These are phyloP conservation scores for Apamea monoglypha DNA, from an alignment of 2,888 invertebrate genomes.

Conservation along the genomic window DNA sequence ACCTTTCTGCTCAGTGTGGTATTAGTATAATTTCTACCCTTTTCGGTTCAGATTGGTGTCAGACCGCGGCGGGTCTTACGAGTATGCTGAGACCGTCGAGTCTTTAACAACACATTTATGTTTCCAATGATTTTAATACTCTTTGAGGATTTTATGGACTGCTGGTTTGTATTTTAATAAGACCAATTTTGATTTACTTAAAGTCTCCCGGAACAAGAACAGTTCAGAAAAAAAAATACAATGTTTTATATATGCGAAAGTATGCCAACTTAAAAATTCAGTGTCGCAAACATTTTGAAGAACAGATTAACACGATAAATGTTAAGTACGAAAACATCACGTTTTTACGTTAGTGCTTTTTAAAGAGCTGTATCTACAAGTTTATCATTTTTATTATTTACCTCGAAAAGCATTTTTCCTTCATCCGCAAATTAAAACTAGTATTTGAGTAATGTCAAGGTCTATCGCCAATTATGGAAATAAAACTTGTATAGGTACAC, in stretches of 20 bases:
- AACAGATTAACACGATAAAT: slow-evolving; percentile 49
- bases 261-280: slow-evolving; percentile 17
- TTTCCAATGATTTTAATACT: not conserved
- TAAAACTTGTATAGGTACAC: slow-evolving; percentile 13
- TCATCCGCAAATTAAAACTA: slow-evolving; percentile 34
- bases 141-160: not conserved
- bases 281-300: slow-evolving; percentile 22
- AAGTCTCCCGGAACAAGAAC: not conserved
- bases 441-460: slow-evolving; percentile 60
- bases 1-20: slow-evolving; percentile 27
- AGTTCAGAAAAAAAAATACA: not conserved
- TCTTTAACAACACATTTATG: not conserved
- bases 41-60: slow-evolving; percentile 8
- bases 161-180: not conserved
- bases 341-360: slow-evolving; percentile 47
- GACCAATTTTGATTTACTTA: not conserved
- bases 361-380: slow-evolving; percentile 55
- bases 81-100: not conserved
- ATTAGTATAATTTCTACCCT: slow-evolving; percentile 41
- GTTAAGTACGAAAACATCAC: slow-evolving; percentile 55
- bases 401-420: slow-evolving; percentile 37
- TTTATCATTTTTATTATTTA: slow-evolving; percentile 47
- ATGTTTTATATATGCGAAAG: not conserved
- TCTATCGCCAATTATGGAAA: slow-evolving; percentile 27
- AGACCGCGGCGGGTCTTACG: not conserved